Conservation (phyloP, 2,797 vertebrate species). For the Carduelis carduelis region DNA sequence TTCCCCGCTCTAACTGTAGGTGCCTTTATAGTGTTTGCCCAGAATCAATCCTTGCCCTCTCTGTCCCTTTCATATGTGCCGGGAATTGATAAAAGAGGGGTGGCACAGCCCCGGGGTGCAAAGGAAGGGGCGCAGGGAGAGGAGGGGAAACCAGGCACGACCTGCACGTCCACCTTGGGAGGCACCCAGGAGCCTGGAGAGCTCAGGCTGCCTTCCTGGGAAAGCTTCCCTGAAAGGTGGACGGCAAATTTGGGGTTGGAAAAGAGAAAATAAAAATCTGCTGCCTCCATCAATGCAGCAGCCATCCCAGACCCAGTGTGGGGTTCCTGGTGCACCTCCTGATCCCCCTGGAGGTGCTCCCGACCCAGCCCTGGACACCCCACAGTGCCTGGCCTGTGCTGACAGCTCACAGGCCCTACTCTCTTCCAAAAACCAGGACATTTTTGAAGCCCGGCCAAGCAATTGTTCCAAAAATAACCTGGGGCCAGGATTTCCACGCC, state of each 20-base stretch:
- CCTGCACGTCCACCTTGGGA: background rate
- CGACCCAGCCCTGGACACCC: background rate
- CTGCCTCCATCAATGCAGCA: fast-evolving
- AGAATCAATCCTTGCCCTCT: conserved; percentile 12
- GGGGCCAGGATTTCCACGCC: background rate
- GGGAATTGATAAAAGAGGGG: background rate
- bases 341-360: background rate
- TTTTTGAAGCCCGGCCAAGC: background rate
- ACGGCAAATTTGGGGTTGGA: fast-evolving
- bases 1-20: background rate
- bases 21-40: background rate
- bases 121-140: background rate
- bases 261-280: background rate
- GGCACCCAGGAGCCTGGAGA: background rate
- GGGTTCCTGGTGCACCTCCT: background rate
- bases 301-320: fast-evolving
- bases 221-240: background rate
- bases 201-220: background rate
- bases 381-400: background rate
- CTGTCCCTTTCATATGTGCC: background rate
- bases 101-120: background rate
- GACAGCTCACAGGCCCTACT: background rate
- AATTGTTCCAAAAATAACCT: conserved; percentile 47
- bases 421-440: background rate
- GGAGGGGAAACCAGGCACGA: background rate